These are phyloP conservation scores for Criorhina ranunculi DNA, from an alignment of 2,888 invertebrate species.

Conservation along the genomic window DNA sequence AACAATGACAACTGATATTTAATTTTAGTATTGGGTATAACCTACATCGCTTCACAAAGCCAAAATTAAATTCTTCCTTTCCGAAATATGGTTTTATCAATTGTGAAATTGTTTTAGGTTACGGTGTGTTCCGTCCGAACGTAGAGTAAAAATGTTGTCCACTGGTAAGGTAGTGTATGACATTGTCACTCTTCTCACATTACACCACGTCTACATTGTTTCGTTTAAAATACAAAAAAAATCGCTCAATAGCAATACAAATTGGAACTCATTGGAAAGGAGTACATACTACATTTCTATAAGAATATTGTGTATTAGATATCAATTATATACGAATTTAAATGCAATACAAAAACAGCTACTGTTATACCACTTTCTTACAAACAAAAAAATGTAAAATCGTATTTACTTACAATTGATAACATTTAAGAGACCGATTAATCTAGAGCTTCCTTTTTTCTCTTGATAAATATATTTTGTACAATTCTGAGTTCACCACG, in stretches of 20 bases:
- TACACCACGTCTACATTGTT: conserved; percentile 8
- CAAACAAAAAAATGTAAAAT: too few relatives aligned
- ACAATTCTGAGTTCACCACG: too few relatives aligned
- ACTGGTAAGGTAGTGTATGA: conserved; percentile 40
- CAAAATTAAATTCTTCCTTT: conserved; percentile 18
- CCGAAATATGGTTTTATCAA: conserved; percentile 27
- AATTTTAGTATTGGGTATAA: conserved; percentile 23
- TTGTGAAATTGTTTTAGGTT: conserved; percentile 41
- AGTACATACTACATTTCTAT: too few relatives aligned
- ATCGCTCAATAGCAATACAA: background rate
- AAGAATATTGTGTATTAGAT: too few relatives aligned
- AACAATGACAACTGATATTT: conserved; percentile 21
- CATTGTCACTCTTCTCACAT: conserved; percentile 9
- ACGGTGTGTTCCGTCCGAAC: conserved; percentile 50
- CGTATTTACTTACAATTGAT: too few relatives aligned
- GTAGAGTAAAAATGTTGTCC: conserved; percentile 34
- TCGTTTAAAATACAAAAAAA: background rate
- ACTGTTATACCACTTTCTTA: too few relatives aligned
- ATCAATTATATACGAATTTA: too few relatives aligned
- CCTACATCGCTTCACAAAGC: conserved; percentile 29
- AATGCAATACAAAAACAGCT: too few relatives aligned
- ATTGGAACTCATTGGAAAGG: too few relatives aligned
- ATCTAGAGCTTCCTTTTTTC: too few relatives aligned
- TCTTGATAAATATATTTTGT: too few relatives aligned
- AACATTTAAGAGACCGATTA: too few relatives aligned